phyloP scores from a whole-genome alignment of 2,888 invertebrate genomes.

The Chrysolina haemoptera region DNA sequence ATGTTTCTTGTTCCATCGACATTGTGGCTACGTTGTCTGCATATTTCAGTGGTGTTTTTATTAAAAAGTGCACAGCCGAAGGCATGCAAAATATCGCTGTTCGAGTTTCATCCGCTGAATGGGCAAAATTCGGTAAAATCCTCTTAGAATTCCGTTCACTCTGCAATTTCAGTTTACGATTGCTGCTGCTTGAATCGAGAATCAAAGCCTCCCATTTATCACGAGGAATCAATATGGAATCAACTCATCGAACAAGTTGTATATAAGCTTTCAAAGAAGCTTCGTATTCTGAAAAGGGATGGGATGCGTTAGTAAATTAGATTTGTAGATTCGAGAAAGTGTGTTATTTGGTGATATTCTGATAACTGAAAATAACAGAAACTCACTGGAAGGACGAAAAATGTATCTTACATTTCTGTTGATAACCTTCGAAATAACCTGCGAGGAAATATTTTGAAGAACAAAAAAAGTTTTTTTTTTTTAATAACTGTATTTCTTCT shows the following conservation, averaged over 20 bases:
- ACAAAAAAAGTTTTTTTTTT: too few species aligned
- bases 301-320: too few species aligned
- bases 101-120: neutral
- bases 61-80: constrained; percentile 10
- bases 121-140: constrained; percentile 1
- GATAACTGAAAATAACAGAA: too few species aligned
- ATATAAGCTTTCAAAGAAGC: neutral
- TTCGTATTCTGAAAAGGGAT: neutral
- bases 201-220: neutral
- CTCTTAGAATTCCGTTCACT: constrained; percentile 13
- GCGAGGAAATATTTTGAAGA: too few species aligned
- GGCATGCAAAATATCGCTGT: neutral
- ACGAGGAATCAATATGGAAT: neutral
- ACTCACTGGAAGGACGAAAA: too few species aligned
- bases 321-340: too few species aligned
- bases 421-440: too few species aligned
- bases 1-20: neutral
- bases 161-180: constrained; percentile 3
- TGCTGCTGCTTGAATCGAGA: neutral
- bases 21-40: constrained; percentile 11
- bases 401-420: too few species aligned
- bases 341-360: too few species aligned
- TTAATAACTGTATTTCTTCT: too few species aligned
- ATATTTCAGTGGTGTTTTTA: constrained; percentile 15
- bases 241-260: neutral